A percentile compares a stretch with the other conserved stretches of the same genome.
phyloP scores from a whole-genome alignment of 2,888 invertebrate species.

The Laspeyria flexula region DNA sequence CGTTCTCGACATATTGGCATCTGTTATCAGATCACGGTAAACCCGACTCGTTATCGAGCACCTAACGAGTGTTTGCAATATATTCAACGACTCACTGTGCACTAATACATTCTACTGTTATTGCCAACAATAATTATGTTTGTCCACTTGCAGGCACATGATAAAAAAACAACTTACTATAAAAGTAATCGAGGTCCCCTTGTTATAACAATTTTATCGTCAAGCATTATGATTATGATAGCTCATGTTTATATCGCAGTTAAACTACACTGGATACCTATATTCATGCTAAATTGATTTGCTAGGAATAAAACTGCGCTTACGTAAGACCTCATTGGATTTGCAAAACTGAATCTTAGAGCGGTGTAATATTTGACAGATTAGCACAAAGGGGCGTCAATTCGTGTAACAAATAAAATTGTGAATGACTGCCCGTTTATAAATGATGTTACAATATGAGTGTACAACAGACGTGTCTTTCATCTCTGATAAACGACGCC shows the following conservation, averaged over 20 bases:
- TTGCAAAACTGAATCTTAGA: conserved; percentile 2
- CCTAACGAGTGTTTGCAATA: conserved; percentile 37
- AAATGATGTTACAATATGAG: conserved; percentile 28
- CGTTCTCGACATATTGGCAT: conserved; percentile 22
- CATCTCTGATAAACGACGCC: not conserved
- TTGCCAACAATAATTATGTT: conserved; percentile 11
- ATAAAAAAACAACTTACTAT: conserved; percentile 9
- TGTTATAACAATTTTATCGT: conserved; percentile 6
- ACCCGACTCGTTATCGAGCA: conserved; percentile 35
- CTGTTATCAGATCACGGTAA: conserved; percentile 42
- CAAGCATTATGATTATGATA: conserved; percentile 2
- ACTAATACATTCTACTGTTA: conserved; percentile 2
- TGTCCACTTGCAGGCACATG: conserved; percentile 3
- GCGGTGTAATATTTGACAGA: not conserved
- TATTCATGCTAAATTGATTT: conserved; percentile 6
- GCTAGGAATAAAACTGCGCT: not conserved
- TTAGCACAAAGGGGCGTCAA: conserved; percentile 8
- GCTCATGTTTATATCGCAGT: not conserved
- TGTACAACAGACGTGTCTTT: conserved; percentile 11
- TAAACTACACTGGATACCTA: conserved; percentile 4
- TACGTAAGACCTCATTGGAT: not conserved
- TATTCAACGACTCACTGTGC: conserved; percentile 35
- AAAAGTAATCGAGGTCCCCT: conserved; percentile 6
- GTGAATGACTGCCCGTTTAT: conserved; percentile 20
- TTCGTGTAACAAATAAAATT: conserved; percentile 24